Evolutionary conservation across 2,113 vertebrate species (phyloP).

Genomic region (Datnioides undecimradiatus): DNA sequence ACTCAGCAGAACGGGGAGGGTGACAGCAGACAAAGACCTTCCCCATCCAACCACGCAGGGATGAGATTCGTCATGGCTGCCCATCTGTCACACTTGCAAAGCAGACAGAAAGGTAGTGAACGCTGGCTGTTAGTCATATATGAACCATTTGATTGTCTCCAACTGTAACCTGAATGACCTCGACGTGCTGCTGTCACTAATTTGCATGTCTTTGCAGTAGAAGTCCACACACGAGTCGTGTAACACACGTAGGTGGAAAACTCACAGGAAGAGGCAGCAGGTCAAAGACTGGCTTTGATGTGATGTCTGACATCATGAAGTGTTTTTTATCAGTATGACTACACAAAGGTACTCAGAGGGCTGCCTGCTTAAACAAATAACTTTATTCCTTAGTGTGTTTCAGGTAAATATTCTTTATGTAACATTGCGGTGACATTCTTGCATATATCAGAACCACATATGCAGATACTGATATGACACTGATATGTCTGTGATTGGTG

Average conservation of each 20-base stretch:
- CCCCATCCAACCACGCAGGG: slow-evolving; percentile 22
- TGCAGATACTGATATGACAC: too few relatives aligned
- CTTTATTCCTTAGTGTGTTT: too few relatives aligned
- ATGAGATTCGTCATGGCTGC: slow-evolving; percentile 22
- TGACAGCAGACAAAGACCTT: slow-evolving; percentile 30
- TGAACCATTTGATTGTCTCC: not conserved
- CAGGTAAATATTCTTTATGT: too few relatives aligned
- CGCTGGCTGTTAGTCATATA: slow-evolving; percentile 19
- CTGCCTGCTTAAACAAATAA: too few relatives aligned
- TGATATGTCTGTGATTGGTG: too few relatives aligned
- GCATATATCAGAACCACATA: too few relatives aligned
- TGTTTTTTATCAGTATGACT: too few relatives aligned
- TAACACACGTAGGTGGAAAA: not conserved
- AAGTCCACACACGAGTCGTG: too few relatives aligned
- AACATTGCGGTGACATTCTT: too few relatives aligned
- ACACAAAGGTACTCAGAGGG: too few relatives aligned
- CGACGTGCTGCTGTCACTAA: not conserved
- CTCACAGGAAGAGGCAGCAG: not conserved
- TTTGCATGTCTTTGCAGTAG: slow-evolving; percentile 17
- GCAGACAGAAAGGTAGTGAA: slow-evolving; percentile 29
- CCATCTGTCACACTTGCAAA: slow-evolving; percentile 34
- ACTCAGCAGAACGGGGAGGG: slow-evolving; percentile 39
- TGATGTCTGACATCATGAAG: too few relatives aligned
- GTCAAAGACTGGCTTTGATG: not conserved
- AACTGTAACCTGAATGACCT: not conserved